Conservation (phyloP, 2,113 vertebrate species). For the Plecturocebus donacophilus region DNA sequence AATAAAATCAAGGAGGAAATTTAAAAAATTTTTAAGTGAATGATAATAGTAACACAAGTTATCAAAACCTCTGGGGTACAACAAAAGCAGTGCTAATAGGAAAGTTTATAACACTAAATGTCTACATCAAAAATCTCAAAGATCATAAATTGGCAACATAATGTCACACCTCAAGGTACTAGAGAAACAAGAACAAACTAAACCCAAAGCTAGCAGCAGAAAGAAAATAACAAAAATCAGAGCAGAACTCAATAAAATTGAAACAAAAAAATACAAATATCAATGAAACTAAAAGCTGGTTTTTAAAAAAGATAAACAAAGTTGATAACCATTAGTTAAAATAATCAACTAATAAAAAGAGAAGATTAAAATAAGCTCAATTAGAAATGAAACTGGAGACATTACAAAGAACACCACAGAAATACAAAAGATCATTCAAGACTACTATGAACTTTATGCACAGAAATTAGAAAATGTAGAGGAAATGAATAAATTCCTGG, state of each 20-base stretch:
- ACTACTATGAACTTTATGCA: background rate
- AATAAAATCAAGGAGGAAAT: no score
- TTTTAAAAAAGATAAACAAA: background rate
- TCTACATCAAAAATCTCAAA: no score
- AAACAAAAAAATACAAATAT: background rate
- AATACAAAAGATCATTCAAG: background rate
- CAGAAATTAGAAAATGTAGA: background rate
- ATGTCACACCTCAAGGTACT: no score
- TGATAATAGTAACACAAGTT: no score
- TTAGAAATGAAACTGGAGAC: background rate
- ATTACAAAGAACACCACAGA: background rate
- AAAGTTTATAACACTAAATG: no score
- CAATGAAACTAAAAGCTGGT: background rate
- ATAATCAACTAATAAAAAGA: background rate
- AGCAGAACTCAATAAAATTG: background rate
- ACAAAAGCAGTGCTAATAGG: no score
- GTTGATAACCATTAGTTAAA: no score
- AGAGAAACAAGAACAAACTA: background rate
- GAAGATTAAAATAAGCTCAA: background rate
- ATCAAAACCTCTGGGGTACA: no score
- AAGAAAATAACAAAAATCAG: background rate
- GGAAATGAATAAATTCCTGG: background rate
- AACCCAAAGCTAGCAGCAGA: background rate
- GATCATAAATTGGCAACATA: no score
- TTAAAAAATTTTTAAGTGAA: no score